Percentiles rank a stretch among this genome's conserved stretches.
Evolutionary conservation across 2,888 invertebrate species (phyloP).

Genomic region (Orchesellides sinensis): DNA sequence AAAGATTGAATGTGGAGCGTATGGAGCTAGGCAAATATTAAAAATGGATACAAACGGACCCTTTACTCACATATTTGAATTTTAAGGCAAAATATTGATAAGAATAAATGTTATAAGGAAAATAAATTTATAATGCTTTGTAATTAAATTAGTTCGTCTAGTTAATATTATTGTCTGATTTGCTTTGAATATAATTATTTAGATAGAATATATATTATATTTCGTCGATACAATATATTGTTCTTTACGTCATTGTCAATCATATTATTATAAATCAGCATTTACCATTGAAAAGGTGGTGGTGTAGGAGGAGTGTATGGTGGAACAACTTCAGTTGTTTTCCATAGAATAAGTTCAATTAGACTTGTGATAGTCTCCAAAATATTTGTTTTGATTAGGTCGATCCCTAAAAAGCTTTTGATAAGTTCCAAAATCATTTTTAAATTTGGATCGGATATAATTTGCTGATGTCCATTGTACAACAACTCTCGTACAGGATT

Average conservation of each 20-base stretch:
- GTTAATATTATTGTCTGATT: neutral
- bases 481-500: neutral
- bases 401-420: neutral
- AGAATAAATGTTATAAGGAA: no score
- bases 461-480: neutral
- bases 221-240: no score
- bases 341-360: slow-evolving; percentile 25
- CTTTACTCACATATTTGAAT: slow-evolving; percentile 77
- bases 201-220: no score
- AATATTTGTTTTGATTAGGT: slow-evolving; percentile 22
- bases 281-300: no score
- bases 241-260: no score
- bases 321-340: slow-evolving; percentile 10
- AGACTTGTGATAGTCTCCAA: slow-evolving; percentile 18
- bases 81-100: slow-evolving; percentile 57
- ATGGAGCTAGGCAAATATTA: slow-evolving; percentile 78
- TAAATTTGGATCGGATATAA: neutral
- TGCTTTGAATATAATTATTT: neutral
- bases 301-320: neutral
- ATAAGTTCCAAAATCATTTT: neutral
- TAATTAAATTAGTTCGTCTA: neutral
- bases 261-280: no score
- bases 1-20: slow-evolving; percentile 77
- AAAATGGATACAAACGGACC: slow-evolving; percentile 77
- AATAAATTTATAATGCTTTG: no score